Conservation (phyloP, 2,113 vertebrate genomes). For the Pomatorhinus ruficollis region DNA sequence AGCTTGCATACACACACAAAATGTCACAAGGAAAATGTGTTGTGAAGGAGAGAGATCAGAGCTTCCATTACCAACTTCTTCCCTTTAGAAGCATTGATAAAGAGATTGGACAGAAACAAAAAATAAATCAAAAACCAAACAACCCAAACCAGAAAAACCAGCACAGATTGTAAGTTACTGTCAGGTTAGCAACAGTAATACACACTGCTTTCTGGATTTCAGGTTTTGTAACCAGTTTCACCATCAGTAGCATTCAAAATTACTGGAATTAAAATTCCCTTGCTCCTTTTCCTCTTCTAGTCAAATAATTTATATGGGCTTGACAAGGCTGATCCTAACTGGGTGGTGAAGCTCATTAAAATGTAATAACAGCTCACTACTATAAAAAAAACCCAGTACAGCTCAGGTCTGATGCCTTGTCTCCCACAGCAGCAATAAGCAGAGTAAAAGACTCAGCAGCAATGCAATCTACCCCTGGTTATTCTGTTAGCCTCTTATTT, state of each 20-base stretch:
- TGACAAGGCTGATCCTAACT: neutral
- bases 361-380: neutral
- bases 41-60: neutral
- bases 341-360: neutral
- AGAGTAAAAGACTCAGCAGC: neutral
- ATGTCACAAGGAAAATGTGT: neutral
- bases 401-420: neutral
- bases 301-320: neutral
- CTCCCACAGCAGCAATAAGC: neutral
- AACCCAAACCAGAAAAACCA: neutral
- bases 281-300: neutral
- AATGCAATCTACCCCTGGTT: neutral
- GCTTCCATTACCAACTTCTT: neutral
- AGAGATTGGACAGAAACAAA: neutral
- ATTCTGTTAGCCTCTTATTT: neutral
- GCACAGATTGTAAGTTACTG: neutral
- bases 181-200: neutral
- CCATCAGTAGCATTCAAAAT: neutral
- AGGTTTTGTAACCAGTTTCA: neutral
- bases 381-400: accelerated
- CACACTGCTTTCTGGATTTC: neutral
- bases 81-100: neutral
- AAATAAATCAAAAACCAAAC: neutral
- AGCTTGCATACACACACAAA: neutral
- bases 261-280: neutral